Conservation (phyloP, 2,888 invertebrate genomes). For the Ectemnius cavifrons region DNA sequence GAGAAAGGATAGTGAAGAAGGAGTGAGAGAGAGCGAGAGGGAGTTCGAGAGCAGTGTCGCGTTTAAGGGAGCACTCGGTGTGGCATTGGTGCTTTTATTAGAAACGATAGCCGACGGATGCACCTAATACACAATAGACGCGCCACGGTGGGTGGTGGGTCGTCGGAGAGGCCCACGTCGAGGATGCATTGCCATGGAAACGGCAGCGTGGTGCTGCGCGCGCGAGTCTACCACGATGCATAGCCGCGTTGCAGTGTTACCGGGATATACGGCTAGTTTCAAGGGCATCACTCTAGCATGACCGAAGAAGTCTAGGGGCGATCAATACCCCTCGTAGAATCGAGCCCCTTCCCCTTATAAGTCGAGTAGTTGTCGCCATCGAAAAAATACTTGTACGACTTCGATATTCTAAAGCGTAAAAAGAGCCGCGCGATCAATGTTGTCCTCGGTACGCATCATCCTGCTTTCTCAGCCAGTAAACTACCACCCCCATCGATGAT, state of each 20-base stretch:
- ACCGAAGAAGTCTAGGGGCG: slow-evolving; percentile 29
- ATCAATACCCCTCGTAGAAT: slow-evolving; percentile 37
- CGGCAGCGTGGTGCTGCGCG: slow-evolving; percentile 39
- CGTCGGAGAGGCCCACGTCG: slow-evolving; percentile 47
- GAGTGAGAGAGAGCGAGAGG: no score
- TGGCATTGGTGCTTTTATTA: background rate
- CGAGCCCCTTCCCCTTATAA: background rate
- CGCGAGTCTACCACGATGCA: slow-evolving; percentile 28
- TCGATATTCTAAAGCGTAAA: no score
- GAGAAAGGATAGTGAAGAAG: no score
- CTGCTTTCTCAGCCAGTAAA: background rate
- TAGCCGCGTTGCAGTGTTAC: slow-evolving; percentile 31
- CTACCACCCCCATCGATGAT: background rate
- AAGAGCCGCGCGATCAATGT: no score
- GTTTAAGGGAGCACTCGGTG: background rate
- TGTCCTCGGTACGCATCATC: background rate
- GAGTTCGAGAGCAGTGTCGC: background rate
- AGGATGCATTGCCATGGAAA: slow-evolving; percentile 61
- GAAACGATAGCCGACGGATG: slow-evolving; percentile 22
- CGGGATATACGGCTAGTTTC: slow-evolving; percentile 44
- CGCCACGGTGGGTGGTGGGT: slow-evolving; percentile 34
- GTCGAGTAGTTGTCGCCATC: no score
- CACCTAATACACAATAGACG: slow-evolving; percentile 23
- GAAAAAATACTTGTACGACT: background rate
- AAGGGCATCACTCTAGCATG: slow-evolving; percentile 42